Percentiles rank a stretch among this genome's conserved stretches.
phyloP scores from a whole-genome alignment of 2,888 invertebrate genomes.

The Nephrotoma appendiculata region DNA sequence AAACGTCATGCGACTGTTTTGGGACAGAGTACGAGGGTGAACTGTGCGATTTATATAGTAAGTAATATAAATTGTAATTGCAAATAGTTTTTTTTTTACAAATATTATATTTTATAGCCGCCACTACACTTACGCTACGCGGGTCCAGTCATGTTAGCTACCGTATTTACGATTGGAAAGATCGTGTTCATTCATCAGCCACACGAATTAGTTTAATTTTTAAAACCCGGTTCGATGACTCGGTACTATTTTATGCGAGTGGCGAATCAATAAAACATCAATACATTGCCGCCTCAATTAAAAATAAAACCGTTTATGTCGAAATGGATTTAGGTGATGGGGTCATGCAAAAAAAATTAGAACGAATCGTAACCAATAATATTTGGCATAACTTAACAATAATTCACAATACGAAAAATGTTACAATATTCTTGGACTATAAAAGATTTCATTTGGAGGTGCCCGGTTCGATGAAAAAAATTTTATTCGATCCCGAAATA shows the following conservation, averaged over 20 bases:
- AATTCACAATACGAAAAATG: slow-evolving; percentile 56
- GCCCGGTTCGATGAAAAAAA: slow-evolving; percentile 51
- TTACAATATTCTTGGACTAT: slow-evolving; percentile 62
- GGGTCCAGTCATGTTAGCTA: slow-evolving; percentile 89
- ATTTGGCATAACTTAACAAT: slow-evolving; percentile 86
- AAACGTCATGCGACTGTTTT: slow-evolving; percentile 83
- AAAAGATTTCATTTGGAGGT: slow-evolving; percentile 54
- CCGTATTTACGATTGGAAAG: slow-evolving; percentile 84
- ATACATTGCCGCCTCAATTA: slow-evolving; percentile 77
- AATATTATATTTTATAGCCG: slow-evolving; percentile 40
- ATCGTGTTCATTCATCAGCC: slow-evolving; percentile 73
- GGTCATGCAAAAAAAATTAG: slow-evolving; percentile 50
- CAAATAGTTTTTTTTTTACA: background rate
- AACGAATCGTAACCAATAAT: slow-evolving; percentile 54
- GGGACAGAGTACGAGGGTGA: slow-evolving; percentile 85
- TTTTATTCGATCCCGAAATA: slow-evolving; percentile 87
- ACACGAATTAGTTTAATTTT: slow-evolving; percentile 81
- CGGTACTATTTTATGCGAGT: slow-evolving; percentile 83
- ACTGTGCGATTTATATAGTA: slow-evolving; percentile 82
- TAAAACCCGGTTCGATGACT: slow-evolving; percentile 81
- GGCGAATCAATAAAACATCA: slow-evolving; percentile 76
- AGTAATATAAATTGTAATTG: slow-evolving; percentile 20
- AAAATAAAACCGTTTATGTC: slow-evolving; percentile 67
- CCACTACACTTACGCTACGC: slow-evolving; percentile 70
- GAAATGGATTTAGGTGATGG: slow-evolving; percentile 80